A percentile compares a stretch with the other conserved stretches of the same genome.
phyloP scores from a whole-genome alignment of 1,140 invertebrate species.

The Plutomurus gul region DNA sequence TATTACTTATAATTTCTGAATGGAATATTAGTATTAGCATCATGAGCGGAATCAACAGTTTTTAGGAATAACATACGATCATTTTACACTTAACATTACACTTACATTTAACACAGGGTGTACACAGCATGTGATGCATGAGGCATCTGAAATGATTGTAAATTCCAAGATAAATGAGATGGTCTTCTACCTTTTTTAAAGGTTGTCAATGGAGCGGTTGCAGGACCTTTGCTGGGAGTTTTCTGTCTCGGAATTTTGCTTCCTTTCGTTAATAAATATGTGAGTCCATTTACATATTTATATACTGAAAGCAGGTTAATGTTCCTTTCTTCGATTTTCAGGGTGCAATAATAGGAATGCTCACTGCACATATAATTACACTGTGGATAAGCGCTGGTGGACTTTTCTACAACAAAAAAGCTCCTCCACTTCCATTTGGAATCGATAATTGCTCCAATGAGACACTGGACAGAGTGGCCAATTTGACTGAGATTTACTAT shows the following conservation, averaged over 20 bases:
- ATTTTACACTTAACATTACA: too few species aligned
- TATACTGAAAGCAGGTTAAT: not conserved
- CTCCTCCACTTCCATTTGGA: constrained; percentile 33
- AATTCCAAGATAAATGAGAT: too few species aligned
- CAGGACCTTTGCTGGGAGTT: constrained; percentile 47
- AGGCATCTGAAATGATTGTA: too few species aligned
- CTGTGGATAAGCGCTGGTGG: constrained; percentile 48
- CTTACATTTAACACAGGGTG: too few species aligned
- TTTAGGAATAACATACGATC: too few species aligned
- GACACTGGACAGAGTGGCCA: not conserved
- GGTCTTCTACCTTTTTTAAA: too few species aligned
- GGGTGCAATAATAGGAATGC: constrained; percentile 51
- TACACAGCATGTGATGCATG: too few species aligned
- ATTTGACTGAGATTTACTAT: not conserved
- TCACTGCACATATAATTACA: constrained; percentile 43
- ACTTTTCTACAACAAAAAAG: not conserved
- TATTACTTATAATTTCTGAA: too few species aligned
- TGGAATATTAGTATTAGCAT: too few species aligned
- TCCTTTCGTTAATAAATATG: constrained; percentile 49
- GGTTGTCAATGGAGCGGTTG: constrained; percentile 48
- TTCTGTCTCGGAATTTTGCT: constrained; percentile 45
- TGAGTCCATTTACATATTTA: not conserved
- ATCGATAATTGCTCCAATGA: constrained; percentile 43
- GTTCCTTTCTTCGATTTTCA: not conserved
- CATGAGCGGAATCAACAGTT: too few species aligned